These are phyloP conservation scores for Hycleus phaleratus DNA, from an alignment of 1,140 invertebrate genomes.

Conservation along the genomic window DNA sequence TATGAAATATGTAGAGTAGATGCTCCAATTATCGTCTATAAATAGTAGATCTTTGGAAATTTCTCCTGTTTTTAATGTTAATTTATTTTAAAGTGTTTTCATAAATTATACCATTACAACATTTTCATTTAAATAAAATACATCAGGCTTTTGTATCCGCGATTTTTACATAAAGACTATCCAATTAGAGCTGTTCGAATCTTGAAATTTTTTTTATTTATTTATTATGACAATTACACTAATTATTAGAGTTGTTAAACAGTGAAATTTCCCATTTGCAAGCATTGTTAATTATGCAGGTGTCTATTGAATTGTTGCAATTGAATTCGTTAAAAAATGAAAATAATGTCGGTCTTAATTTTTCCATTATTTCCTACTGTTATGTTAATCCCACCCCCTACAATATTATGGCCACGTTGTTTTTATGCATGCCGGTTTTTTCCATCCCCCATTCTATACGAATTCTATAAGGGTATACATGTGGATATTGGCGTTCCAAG, in stretches of 20 bases:
- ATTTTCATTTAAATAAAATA: too few species aligned
- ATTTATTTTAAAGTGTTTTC: too few species aligned
- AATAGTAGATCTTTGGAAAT: too few species aligned
- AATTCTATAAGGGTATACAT: not conserved
- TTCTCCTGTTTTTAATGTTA: too few species aligned
- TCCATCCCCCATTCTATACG: conserved; percentile 17
- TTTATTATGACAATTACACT: too few species aligned
- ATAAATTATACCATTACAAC: too few species aligned
- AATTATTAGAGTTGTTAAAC: too few species aligned
- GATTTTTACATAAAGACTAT: not conserved
- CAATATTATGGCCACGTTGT: conserved; percentile 14
- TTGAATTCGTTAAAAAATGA: not conserved
- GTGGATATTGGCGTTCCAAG: conserved; percentile 11
- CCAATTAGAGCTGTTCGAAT: not conserved
- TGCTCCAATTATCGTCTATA: too few species aligned
- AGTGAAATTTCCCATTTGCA: too few species aligned
- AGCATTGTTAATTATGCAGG: not conserved
- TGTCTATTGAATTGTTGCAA: not conserved
- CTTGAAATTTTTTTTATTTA: too few species aligned
- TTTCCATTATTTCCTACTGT: conserved; percentile 2
- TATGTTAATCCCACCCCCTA: conserved; percentile 25
- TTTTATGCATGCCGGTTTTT: conserved; percentile 16
- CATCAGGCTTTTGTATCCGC: too few species aligned
- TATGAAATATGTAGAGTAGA: not conserved
- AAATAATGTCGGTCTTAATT: not conserved